Percentiles rank a stretch among this genome's conserved stretches.
Evolutionary conservation across 1,140 invertebrate genomes (phyloP).

Genomic region (Trichonephila clavata): DNA sequence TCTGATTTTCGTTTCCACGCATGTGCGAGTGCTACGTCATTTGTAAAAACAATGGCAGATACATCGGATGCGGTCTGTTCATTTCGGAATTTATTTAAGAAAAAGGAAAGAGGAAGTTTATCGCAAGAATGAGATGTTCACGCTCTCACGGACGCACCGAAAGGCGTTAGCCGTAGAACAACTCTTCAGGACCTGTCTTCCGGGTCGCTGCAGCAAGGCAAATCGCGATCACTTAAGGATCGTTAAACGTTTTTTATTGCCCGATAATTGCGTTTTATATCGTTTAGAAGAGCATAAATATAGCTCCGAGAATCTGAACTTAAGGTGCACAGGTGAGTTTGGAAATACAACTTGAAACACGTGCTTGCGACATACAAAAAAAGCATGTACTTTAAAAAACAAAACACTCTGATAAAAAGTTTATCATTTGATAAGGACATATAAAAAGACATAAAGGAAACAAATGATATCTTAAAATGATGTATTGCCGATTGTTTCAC

Average conservation of each 20-base stretch:
- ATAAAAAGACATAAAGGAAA: too few relatives aligned
- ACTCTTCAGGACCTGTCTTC: slow-evolving; percentile 22
- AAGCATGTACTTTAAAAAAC: too few relatives aligned
- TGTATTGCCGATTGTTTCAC: too few relatives aligned
- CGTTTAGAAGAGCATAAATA: neutral
- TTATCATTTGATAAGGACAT: too few relatives aligned
- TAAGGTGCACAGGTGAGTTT: neutral
- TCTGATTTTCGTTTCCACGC: slow-evolving; percentile 24
- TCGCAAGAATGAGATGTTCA: slow-evolving; percentile 22
- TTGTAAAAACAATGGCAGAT: slow-evolving; percentile 29
- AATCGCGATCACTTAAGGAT: slow-evolving; percentile 10
- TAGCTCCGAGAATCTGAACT: neutral
- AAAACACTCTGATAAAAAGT: too few relatives aligned
- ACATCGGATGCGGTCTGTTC: slow-evolving; percentile 17
- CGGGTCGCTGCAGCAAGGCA: neutral
- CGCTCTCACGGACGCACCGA: neutral
- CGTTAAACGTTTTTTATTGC: slow-evolving; percentile 23
- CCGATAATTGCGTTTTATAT: slow-evolving; percentile 9
- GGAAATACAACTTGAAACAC: too few relatives aligned
- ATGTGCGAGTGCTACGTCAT: slow-evolving; percentile 32
- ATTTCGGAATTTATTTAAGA: slow-evolving; percentile 43
- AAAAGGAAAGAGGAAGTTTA: slow-evolving; percentile 25
- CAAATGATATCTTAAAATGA: too few relatives aligned
- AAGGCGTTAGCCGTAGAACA: slow-evolving; percentile 37
- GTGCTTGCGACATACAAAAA: too few relatives aligned